Evolutionary conservation across 1,140 invertebrate species (phyloP), one percentile per base, ranked within the genome.

Genomic region (Drosophila nebulosa): DNA sequence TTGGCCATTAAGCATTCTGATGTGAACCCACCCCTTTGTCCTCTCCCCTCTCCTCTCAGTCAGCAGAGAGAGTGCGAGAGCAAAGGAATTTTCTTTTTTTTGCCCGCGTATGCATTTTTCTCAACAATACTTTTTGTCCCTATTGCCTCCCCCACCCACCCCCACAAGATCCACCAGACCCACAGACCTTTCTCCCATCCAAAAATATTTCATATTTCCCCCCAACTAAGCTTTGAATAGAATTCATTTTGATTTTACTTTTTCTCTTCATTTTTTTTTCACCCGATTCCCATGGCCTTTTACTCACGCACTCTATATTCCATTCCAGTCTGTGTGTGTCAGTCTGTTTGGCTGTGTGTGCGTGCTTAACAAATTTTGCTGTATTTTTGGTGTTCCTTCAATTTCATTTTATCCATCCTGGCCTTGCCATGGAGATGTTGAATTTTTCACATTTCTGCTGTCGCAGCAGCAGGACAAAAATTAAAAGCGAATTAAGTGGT

Each of bases 71-170:
- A 46, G 16, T 21, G 39, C 16, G 39, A 46, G 18, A 46, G 39
- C 39, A 21, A 18, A 46, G 18, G 39, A 46, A 46, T 46, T 46
- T 46, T 46, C 30, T 21, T 46, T 16, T 42, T 42, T 86, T 85
- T 74, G 81, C 60, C 46, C 81, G 78, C 81, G 80, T 81, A 86
- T 85, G 80, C 80, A 85, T 74, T 86, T 74, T 86, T 81, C 81
- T 71, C 60, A 70, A 85, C 81, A 85, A 86, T 74, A 66, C 72
- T 74, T 77, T 75, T 61, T 59, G 46, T 55, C 60, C 53, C 56
- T 51, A n/a, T 24, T n/a, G 12, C 36, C 30, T 1, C 5, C 69
- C 26, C n/a, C n/a, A n/a, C n/a, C n/a, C n/a, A n/a, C n/a, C n/a
- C n/a, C n/a, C n/a, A n/a, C n/a, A n/a, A n/a, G n/a, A n/a, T n/a